Evolutionary conservation across 1,140 invertebrate species (phyloP), one percentile per base, ranked within the genome.

Genomic region (Ectropis grisescens): DNA sequence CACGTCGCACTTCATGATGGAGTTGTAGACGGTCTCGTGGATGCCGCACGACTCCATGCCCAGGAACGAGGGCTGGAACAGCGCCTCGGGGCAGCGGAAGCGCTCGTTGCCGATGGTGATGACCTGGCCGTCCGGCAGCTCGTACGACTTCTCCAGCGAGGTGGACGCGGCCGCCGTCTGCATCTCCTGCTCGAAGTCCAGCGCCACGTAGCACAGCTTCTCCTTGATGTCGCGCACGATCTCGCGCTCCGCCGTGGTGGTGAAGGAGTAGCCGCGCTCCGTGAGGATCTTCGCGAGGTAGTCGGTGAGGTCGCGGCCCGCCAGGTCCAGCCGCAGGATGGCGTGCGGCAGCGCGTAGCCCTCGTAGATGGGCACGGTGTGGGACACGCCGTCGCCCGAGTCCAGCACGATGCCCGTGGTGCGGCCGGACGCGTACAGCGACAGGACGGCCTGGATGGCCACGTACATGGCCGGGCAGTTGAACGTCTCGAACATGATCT

Each of bases 1-100:
- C 1, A 95, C 92, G 66, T 96, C 93, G 72, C 93, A 96, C 84
- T 96, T 96, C 93, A n/a, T n/a, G n/a, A n/a, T n/a, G n/a, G n/a
- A n/a, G n/a, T n/a, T n/a, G n/a, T n/a, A n/a, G n/a, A n/a, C n/a
- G n/a, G n/a, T n/a, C n/a, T n/a, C n/a, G n/a, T n/a, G n/a, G n/a
- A n/a, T n/a, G n/a, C n/a, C n/a, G 54, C 90, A 93, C 35, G 33
- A 50, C 37, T 46, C 47, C 41, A 41, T 51, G 13, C 33, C 52
- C 25, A 56, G 25, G 45, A 56, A 56, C 8, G 52, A 56, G n/a
- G 52, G 47, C 28, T 93, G 92, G 90, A 94, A 94, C 41, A 94
- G 84, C 34, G 93, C 91, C 62, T 93, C 92, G 4, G 93, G 92
- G 75, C 91, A 93, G 68, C 93, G 88, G 90, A 93, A 93, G 51